Base-by-base conservation (phyloP, 2,888 invertebrate species). In the Lochmaea crataegi region DNA sequence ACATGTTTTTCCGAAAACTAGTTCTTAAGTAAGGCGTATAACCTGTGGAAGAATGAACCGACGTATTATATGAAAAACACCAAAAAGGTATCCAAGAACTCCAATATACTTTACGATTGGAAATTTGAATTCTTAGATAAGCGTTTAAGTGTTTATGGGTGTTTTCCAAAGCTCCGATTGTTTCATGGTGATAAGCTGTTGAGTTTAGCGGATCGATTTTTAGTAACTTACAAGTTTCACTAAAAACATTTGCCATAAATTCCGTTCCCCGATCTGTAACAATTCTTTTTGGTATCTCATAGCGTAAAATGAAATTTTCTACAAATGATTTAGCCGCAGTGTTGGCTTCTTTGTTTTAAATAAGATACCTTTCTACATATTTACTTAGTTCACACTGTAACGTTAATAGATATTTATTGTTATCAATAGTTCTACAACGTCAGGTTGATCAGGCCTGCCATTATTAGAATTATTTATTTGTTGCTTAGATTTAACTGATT, bases 41-140 rank as follows among this genome's bases (percentile, higher is more conserved):
- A 12, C 42, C 41, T 45, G 73, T 73, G 45, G 41, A 22, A 12
- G 65, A 58, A 45, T 73, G 73, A 41, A 73, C 73, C 16, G 65
- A 57, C 14, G 38, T 73, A 61, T 73, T 73, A 64, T 72, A 72
- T 4, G 72, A 63, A 26, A 72, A 72, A 65, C 64, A 68, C 68
- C 72, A 67, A 57, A 64, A 72, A 42, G 56, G 64, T 45, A 72
- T 14, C 68, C 72, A 72, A 64, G 68, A 63, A 57, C 68, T 32
- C 63, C 64, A 72, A 42, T 53, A 42, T 22, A 12, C 45, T 53
- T 32, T 45, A 64, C 63, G 42, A 61, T 69, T 73, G 26, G 72
- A 42, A n/a, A 68, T 48, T 68, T 76, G 69, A 48, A 74, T 78
- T 11, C 76, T 57, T 61, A 76, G 65, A 63, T 22, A 22, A 1